Evolutionary conservation across 2,797 vertebrate species (phyloP), one percentile per base, ranked within the genome.

Genomic region (Poecile montanus): DNA sequence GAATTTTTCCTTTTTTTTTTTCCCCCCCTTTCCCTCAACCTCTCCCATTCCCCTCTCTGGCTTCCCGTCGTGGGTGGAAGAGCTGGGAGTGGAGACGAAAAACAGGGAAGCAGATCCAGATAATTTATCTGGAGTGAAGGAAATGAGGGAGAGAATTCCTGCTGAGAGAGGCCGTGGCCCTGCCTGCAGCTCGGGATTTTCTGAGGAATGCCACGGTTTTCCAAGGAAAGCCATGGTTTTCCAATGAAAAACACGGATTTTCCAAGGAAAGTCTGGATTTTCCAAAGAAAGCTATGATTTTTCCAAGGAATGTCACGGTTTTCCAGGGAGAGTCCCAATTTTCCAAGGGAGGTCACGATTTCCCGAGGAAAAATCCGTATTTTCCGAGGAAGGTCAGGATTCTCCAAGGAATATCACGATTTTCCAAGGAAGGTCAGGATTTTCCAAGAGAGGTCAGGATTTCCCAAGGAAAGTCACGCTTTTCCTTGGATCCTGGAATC

Each of bases 1-100:
- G 27, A 11, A 7, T n/a, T 73, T 34, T 60, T 21, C 20, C 34
- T 22, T 10, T 54, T 8, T 10, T 54, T 8, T 42, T 10, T 34
- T 34, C 6, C 23, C 32, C 53, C n/a, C 23, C 17, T 48, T 26
- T 53, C 78, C 60, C 74, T 85, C 85, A 12, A 4, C 57, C n/a
- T 92, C 58, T 65, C 65, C 48, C 32, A 22, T 81, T 48, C 27
- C 30, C 79, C 15, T 14, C 88, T 70, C 36, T 13, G 53, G 65
- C 61, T 42, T 40, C 34, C 70, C 74, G 70, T 71, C 62, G 95
- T 79, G 65, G 40, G 58, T 90, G 88, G 66, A 56, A 85, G 81
- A 78, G 68, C 48, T 47, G 81, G 88, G 91, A 92, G 91, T 16
- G 89, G 95, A 93, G 95, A 97, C 34, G 85, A 85, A 91, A 91